Evolutionary conservation across 2,113 vertebrate genomes (phyloP), one percentile per base, ranked within the genome.

Genomic region (Istiophorus platypterus): DNA sequence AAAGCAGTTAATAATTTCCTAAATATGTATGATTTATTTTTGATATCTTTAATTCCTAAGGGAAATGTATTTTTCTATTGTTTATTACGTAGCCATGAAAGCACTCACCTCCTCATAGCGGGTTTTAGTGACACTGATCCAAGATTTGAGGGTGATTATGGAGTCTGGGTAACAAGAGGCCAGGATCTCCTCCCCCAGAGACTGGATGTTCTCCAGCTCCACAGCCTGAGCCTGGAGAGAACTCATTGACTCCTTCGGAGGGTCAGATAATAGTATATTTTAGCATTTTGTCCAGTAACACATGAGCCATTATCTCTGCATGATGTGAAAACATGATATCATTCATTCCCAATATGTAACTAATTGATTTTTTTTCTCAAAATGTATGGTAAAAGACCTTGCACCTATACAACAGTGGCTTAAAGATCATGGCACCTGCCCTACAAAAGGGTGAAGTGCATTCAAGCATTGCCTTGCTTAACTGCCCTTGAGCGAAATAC

Each of bases 81-180:
- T 31, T 22, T 47, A 18, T 39, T 2, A 7, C 26, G 18, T 1
- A 14, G 47, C 18, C 14, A 31, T 0, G 7, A 54, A 42, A 27
- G 15, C 8, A 42, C 94, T 89, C 86, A 97, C 97, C 95, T 97
- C 97, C 62, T 97, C 96, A 81, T 95, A 97, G 87, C 97, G 96
- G 29, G 94, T 96, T 84, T 94, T 96, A 66, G 95, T 92, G 0
- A 97, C 95, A 0, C 94, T 96, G 88, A 97, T 94, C 96, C 97
- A 97, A 42, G 97, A 97, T 63, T 95, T 96, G 64, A 98, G 84
- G 37, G 96, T 96, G 85, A 96, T 95, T 68, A 96, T 18, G 0
- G 97, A 95, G 76, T 97, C 96, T 0, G 97, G 96, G 54, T 97
- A 96, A 91, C 96, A 97, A 70, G 89, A 88, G 12, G 88, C 34